phyloP scores from a whole-genome alignment of 1,140 invertebrate genomes.

The Heliconius hewitsoni region DNA sequence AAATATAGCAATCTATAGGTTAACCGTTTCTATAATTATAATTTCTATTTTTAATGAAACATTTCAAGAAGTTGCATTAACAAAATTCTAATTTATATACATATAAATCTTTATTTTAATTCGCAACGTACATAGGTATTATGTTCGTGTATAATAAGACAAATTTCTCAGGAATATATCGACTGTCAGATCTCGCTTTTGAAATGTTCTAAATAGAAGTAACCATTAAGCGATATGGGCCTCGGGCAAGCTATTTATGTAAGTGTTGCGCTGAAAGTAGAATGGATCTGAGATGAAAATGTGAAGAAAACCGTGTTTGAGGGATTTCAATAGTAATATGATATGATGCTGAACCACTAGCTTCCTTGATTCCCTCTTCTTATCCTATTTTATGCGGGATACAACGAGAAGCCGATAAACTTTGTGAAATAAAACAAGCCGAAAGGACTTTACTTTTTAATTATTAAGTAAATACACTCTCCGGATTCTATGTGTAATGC shows the following conservation, averaged over 20 bases:
- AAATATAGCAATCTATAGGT: too few relatives aligned
- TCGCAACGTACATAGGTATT: not conserved
- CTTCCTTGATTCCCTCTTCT: too few relatives aligned
- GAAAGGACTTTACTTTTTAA: not conserved
- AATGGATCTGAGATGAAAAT: conserved; percentile 32
- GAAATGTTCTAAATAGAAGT: conserved; percentile 25
- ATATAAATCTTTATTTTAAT: not conserved
- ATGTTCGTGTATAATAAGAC: conserved; percentile 1
- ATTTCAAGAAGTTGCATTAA: too few relatives aligned
- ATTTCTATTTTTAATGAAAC: too few relatives aligned
- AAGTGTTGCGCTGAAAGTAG: conserved; percentile 38
- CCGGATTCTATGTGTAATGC: not conserved
- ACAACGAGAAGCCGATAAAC: not conserved
- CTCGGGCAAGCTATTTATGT: conserved; percentile 38
- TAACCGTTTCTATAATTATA: too few relatives aligned
- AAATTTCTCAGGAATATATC: conserved; percentile 12
- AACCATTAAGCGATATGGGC: conserved; percentile 30
- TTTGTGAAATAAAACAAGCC: not conserved
- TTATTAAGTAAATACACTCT: not conserved
- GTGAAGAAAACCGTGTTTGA: conserved; percentile 35
- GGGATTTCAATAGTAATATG: not conserved
- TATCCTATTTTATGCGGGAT: too few relatives aligned
- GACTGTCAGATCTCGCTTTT: conserved; percentile 12
- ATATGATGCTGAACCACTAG: not conserved
- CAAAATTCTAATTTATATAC: not conserved